phyloP scores from a whole-genome alignment of 2,797 vertebrate genomes.

The Phyllotis vaccarum region DNA sequence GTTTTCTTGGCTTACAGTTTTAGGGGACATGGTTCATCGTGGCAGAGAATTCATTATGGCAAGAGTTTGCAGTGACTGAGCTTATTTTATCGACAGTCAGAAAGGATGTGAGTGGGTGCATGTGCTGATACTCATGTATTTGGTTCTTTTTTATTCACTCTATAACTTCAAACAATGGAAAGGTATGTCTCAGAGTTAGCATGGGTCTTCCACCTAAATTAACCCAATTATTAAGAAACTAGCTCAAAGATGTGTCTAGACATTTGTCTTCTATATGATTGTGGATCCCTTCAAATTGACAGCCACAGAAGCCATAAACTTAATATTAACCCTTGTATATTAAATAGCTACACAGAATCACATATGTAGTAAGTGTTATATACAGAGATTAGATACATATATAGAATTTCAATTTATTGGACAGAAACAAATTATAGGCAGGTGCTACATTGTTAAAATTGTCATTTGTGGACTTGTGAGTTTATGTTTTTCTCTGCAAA shows the following conservation, averaged over 20 bases:
- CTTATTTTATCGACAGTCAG: neutral
- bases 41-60: neutral
- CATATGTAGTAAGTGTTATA: neutral
- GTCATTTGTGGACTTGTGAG: neutral
- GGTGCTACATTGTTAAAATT: neutral
- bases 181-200: neutral
- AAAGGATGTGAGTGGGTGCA: neutral
- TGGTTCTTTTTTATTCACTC: neutral
- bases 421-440: neutral
- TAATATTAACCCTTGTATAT: neutral
- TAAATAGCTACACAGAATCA: neutral
- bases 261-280: neutral
- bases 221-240: neutral
- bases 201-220: neutral
- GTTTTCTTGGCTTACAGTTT: neutral
- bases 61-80: neutral
- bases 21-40: neutral
- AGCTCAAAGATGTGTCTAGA: neutral
- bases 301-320: neutral
- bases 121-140: neutral
- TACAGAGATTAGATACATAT: neutral
- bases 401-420: neutral
- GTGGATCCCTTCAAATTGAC: neutral
- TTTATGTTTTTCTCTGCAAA: neutral
- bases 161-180: neutral